Evolutionary conservation across 2,888 invertebrate species (phyloP).

Genomic region (Cheiracanthium punctorium): DNA sequence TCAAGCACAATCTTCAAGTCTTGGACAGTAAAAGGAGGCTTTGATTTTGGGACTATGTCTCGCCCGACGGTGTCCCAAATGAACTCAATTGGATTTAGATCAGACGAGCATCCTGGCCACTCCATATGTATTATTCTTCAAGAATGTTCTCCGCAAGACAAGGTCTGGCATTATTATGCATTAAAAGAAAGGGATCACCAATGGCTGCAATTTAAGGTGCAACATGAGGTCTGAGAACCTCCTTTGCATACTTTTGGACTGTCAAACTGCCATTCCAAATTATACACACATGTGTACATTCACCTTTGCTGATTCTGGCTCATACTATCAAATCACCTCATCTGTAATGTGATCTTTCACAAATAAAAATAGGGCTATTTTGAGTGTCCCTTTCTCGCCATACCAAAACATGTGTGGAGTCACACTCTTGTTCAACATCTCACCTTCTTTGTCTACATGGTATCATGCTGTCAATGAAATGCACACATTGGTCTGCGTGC

Average conservation of each 20-base stretch:
- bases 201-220: neutral
- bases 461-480: neutral
- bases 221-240: neutral
- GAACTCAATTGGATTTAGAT: neutral
- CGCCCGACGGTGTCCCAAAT: neutral
- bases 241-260: neutral
- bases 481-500: neutral
- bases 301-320: neutral
- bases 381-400: neutral
- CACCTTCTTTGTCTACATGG: neutral
- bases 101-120: neutral
- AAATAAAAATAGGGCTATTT: constrained; percentile 8
- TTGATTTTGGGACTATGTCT: neutral
- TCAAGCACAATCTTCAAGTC: too few relatives aligned
- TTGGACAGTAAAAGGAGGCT: neutral
- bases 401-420: neutral
- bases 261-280: neutral
- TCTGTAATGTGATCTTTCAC: constrained; percentile 7
- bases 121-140: neutral
- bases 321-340: neutral
- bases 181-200: neutral
- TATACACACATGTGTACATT: neutral
- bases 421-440: neutral
- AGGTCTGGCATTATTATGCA: neutral
- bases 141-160: neutral